Evolutionary conservation across 2,113 vertebrate species (phyloP).

Genomic region (Erythrolamprus reginae): DNA sequence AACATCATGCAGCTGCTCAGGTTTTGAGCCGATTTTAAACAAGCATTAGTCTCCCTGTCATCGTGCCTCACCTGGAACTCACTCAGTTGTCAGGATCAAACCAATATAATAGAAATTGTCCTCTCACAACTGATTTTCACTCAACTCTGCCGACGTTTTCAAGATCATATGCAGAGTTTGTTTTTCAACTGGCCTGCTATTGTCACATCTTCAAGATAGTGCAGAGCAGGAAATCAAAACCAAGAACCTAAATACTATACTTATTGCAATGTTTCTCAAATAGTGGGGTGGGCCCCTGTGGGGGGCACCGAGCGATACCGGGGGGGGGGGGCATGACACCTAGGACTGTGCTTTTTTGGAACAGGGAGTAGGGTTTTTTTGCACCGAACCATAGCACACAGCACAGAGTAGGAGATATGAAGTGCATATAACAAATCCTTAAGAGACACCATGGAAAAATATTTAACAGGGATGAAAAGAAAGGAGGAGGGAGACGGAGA

Average conservation of each 20-base stretch:
- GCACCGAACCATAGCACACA: too few species aligned
- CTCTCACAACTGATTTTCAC: neutral
- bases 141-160: neutral
- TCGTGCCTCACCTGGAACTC: neutral
- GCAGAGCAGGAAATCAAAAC: neutral
- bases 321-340: too few species aligned
- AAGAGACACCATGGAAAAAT: too few species aligned
- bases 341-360: too few species aligned
- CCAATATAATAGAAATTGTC: neutral
- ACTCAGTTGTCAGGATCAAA: neutral
- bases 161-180: neutral
- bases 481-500: too few species aligned
- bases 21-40: neutral
- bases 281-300: too few species aligned
- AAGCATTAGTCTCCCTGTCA: neutral
- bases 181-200: neutral
- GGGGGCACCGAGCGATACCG: too few species aligned
- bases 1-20: neutral
- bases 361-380: too few species aligned
- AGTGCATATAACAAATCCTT: too few species aligned
- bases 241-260: neutral
- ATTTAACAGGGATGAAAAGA: too few species aligned
- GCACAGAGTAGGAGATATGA: too few species aligned
- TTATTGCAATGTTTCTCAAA: too few species aligned
- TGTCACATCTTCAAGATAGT: neutral